A percentile compares a stretch with the other conserved stretches of the same genome.
phyloP scores from a whole-genome alignment of 2,888 invertebrate species.

The Acronicta leporina region DNA sequence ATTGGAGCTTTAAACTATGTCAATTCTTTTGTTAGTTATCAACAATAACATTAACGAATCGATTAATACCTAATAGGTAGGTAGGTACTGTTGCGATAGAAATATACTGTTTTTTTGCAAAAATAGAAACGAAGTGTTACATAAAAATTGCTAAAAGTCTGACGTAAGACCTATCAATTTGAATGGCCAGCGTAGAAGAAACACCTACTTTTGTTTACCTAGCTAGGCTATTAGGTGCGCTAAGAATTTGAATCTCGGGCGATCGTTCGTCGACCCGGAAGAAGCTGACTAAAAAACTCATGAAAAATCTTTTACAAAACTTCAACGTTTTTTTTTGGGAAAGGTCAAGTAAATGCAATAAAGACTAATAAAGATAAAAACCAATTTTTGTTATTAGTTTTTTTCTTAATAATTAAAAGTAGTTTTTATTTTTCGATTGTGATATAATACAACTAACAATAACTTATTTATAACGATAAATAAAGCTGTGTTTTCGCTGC shows the following conservation, averaged over 20 bases:
- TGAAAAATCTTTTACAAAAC: background rate
- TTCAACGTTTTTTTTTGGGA: no score
- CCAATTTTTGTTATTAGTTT: no score
- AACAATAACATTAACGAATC: slow-evolving; percentile 17
- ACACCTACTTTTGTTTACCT: slow-evolving; percentile 58
- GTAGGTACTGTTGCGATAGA: slow-evolving; percentile 16
- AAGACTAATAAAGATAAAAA: no score
- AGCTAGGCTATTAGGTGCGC: slow-evolving; percentile 62
- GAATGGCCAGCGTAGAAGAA: slow-evolving; percentile 40
- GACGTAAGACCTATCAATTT: slow-evolving; percentile 52
- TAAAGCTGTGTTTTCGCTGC: no score
- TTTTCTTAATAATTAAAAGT: no score
- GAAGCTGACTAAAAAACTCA: slow-evolving; percentile 23
- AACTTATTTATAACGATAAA: no score
- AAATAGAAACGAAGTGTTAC: slow-evolving; percentile 52
- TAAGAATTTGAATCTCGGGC: slow-evolving; percentile 44
- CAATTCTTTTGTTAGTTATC: slow-evolving; percentile 4
- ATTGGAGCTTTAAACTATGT: slow-evolving; percentile 4
- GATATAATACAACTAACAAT: no score
- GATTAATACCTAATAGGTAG: slow-evolving; percentile 19
- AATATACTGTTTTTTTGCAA: slow-evolving; percentile 35
- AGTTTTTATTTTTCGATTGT: no score
- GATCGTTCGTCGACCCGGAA: slow-evolving; percentile 56
- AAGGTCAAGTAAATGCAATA: no score
- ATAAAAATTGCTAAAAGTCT: slow-evolving; percentile 55